Evolutionary conservation across 2,888 invertebrate species (phyloP).

Genomic region (Drosophila histrio): DNA sequence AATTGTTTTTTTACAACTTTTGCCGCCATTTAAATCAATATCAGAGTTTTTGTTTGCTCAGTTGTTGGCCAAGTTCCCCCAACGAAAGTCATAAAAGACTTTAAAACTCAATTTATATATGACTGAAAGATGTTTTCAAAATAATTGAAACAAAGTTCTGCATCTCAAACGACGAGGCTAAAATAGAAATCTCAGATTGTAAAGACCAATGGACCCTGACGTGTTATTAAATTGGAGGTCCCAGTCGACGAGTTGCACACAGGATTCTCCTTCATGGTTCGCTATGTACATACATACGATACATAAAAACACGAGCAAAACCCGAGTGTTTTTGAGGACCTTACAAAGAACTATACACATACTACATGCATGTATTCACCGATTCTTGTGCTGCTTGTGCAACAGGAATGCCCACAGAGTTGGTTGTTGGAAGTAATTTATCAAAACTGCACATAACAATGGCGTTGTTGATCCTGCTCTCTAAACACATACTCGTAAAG

Average conservation of each 20-base stretch:
- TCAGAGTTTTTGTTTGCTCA: background rate
- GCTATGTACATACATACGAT: too few relatives aligned
- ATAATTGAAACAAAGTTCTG: background rate
- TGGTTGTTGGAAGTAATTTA: slow-evolving; percentile 58
- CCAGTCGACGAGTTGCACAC: background rate
- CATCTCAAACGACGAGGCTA: background rate
- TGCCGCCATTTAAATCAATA: slow-evolving; percentile 40
- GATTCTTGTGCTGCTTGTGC: slow-evolving; percentile 4
- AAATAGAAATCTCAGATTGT: background rate
- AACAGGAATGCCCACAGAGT: slow-evolving; percentile 17
- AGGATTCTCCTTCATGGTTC: background rate
- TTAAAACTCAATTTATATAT: background rate
- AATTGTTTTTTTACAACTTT: slow-evolving; percentile 23
- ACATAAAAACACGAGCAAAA: slow-evolving; percentile 19
- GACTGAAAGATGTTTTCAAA: background rate
- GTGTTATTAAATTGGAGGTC: slow-evolving; percentile 11
- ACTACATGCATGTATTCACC: background rate
- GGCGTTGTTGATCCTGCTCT: slow-evolving; percentile 4
- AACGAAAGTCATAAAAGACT: background rate
- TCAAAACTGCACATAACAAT: slow-evolving; percentile 67
- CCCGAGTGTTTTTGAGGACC: slow-evolving; percentile 35
- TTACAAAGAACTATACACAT: slow-evolving; percentile 24
- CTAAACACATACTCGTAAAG: slow-evolving; percentile 26
- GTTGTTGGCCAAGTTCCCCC: background rate
- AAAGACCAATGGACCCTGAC: background rate